Conservation (phyloP, 1,140 invertebrate species). For the Anastatus disparis region DNA sequence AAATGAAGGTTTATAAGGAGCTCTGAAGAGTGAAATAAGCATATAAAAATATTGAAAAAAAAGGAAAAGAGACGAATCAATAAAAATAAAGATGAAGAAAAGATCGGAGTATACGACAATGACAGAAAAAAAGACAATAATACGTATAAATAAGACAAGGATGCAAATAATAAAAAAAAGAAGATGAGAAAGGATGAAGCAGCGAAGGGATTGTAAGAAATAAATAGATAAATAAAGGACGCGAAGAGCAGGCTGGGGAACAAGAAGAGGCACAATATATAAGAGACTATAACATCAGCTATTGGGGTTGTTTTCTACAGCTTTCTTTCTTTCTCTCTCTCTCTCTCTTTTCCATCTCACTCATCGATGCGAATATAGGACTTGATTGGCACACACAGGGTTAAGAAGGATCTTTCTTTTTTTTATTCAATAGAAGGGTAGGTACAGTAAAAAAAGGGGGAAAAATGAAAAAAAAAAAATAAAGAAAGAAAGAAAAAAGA, state of each 20-base stretch:
- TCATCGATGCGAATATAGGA: constrained; percentile 30
- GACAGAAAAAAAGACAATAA: neutral
- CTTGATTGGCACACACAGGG: constrained; percentile 44
- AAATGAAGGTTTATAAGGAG: neutral
- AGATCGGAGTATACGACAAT: too few species aligned
- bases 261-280: constrained; percentile 25
- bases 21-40: neutral
- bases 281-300: constrained; percentile 17
- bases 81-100: constrained; percentile 14
- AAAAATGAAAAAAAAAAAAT: too few species aligned
- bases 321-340: neutral
- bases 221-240: constrained; percentile 39
- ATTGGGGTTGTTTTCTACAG: neutral
- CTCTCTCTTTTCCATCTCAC: constrained; percentile 13
- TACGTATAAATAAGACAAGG: neutral
- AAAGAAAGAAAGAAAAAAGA: too few species aligned
- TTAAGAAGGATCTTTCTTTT: constrained; percentile 16
- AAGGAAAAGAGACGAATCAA: neutral
- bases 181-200: neutral
- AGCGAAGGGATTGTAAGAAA: constrained; percentile 15
- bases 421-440: too few species aligned
- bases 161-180: too few species aligned
- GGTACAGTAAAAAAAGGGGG: too few species aligned
- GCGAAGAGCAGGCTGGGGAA: constrained; percentile 6
- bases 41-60: constrained; percentile 1